Conservation (phyloP, 2,113 vertebrate species). For the Podarcis raffonei region DNA sequence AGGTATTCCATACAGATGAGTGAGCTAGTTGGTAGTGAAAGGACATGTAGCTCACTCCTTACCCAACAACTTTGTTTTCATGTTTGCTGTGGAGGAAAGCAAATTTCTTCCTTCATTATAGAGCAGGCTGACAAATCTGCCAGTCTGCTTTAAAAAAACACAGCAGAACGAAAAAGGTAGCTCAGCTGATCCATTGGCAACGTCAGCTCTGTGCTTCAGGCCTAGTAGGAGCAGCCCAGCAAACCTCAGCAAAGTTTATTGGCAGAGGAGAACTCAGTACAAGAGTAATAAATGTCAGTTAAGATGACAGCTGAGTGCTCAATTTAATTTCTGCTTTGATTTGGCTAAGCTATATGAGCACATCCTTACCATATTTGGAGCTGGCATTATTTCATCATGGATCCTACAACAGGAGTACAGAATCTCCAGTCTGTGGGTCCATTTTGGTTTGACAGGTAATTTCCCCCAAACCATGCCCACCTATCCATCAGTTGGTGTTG, state of each 20-base stretch:
- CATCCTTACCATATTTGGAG: background rate
- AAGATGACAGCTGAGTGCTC: background rate
- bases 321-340: background rate
- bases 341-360: background rate
- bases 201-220: background rate
- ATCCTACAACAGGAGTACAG: background rate
- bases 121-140: too few species aligned
- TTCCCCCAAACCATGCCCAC: too few species aligned
- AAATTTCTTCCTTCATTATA: too few species aligned
- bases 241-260: too few species aligned
- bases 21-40: too few species aligned
- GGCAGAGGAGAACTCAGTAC: background rate
- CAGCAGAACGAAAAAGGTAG: background rate
- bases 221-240: too few species aligned
- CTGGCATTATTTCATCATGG: background rate
- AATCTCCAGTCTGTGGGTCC: background rate
- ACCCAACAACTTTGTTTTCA: too few species aligned
- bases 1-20: too few species aligned
- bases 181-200: background rate
- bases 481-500: background rate
- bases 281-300: background rate
- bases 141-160: background rate
- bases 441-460: too few species aligned
- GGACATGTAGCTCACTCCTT: too few species aligned
- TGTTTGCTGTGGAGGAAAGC: too few species aligned